These are phyloP conservation scores for Drosophila mauritiana DNA, from an alignment of 1,140 invertebrate species.

Conservation along the genomic window DNA sequence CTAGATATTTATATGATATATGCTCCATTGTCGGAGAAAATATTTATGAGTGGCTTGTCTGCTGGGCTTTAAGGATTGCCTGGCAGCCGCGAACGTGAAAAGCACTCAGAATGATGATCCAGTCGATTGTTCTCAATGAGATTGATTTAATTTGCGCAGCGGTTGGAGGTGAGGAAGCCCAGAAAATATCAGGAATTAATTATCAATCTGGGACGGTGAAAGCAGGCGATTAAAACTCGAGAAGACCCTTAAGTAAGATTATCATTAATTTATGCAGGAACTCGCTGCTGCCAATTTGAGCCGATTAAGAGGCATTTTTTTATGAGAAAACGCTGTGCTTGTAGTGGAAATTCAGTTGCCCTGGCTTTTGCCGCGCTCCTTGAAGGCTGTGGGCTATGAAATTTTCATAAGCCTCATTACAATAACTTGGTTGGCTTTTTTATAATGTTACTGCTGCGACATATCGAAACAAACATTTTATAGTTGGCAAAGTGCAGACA, in stretches of 20 bases:
- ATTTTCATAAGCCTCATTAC: conserved; percentile 47
- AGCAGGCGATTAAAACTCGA: conserved; percentile 15
- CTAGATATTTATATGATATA: conserved; percentile 58
- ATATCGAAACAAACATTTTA: conserved; percentile 29
- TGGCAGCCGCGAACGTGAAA: conserved; percentile 36
- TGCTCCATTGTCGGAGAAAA: conserved; percentile 12
- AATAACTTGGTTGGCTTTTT: conserved; percentile 14
- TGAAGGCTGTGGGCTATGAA: conserved; percentile 24
- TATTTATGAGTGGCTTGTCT: conserved; percentile 28
- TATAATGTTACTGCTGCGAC: conserved; percentile 26
- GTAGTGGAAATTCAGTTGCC: conserved; percentile 30
- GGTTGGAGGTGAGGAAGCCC: not conserved
- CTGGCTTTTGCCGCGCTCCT: not conserved
- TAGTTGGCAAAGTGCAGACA: conserved; percentile 7
- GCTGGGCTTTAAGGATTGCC: conserved; percentile 3
- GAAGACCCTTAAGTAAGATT: conserved; percentile 30
- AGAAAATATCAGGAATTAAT: conserved; percentile 28
- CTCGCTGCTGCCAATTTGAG: conserved; percentile 35
- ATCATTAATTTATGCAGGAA: conserved; percentile 44
- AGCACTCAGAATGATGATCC: conserved; percentile 28
- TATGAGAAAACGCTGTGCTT: conserved; percentile 19
- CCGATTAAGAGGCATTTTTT: conserved; percentile 37
- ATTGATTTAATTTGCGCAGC: conserved; percentile 38
- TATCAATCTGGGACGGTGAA: conserved; percentile 19
- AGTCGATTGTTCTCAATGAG: conserved; percentile 38